phyloP scores from a whole-genome alignment of 2,888 invertebrate species.

The Macrosoma leucophasiata region DNA sequence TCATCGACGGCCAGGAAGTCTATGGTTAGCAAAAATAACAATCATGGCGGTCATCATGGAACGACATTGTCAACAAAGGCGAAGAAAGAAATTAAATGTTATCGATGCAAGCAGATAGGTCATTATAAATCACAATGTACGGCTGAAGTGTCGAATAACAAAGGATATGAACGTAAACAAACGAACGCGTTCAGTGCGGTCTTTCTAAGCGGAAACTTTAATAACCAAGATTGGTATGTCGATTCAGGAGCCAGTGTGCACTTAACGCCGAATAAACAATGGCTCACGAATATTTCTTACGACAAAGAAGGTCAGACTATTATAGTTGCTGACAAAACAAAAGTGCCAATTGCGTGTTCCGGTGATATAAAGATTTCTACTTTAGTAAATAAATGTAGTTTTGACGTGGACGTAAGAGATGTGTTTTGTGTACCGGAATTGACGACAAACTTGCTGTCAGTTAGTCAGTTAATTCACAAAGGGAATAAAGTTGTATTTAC shows the following conservation, averaged over 20 bases:
- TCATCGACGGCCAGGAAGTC: background rate
- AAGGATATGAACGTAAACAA: conserved; percentile 5
- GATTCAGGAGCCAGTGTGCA: conserved; percentile 25
- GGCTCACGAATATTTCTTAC: conserved; percentile 15
- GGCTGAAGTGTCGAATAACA: background rate
- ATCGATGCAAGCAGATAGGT: conserved; percentile 12
- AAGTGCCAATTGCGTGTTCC: conserved; percentile 19
- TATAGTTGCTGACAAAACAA: conserved; percentile 23
- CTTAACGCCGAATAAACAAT: conserved; percentile 17
- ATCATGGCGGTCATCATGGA: background rate
- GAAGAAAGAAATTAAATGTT: conserved; percentile 12
- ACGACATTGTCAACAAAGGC: background rate
- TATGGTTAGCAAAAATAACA: background rate
- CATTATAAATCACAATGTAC: conserved; percentile 11
- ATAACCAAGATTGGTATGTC: conserved; percentile 17
- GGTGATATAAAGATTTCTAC: conserved; percentile 14
- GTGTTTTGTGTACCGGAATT: conserved; percentile 28
- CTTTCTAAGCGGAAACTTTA: conserved; percentile 20
- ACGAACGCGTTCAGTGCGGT: conserved; percentile 22
- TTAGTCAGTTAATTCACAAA: conserved; percentile 24
- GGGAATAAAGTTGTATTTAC: conserved; percentile 23
- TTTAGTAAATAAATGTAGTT: conserved; percentile 4
- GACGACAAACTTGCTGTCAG: conserved; percentile 26
- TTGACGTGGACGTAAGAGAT: conserved; percentile 25
- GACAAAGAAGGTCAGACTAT: conserved; percentile 14